Evolutionary conservation across 2,888 invertebrate genomes (phyloP), one percentile per base, ranked within the genome.

Genomic region (Paralinhomoeus sp.): DNA sequence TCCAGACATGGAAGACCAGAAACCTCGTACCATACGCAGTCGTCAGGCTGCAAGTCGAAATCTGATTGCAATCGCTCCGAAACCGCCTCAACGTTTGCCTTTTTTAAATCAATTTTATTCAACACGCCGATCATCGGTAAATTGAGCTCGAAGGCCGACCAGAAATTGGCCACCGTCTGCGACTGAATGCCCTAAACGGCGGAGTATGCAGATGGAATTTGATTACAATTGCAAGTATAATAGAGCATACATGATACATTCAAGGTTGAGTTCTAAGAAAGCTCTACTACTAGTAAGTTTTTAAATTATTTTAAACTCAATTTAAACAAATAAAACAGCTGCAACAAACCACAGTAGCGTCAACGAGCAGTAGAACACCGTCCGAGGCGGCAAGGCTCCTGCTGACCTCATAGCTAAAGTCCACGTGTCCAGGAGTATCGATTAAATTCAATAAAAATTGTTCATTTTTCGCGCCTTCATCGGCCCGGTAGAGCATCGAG

Each of bases 391-490:
- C 73, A 44, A 93, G 69, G 41, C 89, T 89, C 44, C 91, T 71
- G 1, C 80, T 76, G 42, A 87, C 91, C 72, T 93, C 91, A 68
- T 82, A 85, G 18, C 80, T 77, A 65, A 93, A 93, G 65, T 97
- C 93, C 1, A 91, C 91, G 72, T 93, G 93, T 2, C 93, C 69
- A 5, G 93, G 93, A 20, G 93, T 93, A 63, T 97, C 93, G 54
- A 97, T 89, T 23, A 93, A 72, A 65, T 93, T 93, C 1, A 97
- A 69, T 27, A 89, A 69, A 66, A 83, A 89, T 3, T 31, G 7
- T 15, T 17, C 24, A 27, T 45, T 15, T 15, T 21, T 31, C 18
- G 54, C 55, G 34, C 59, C 67, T 43, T 73, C 73, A 22, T 72
- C 65, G 55, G 77, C 74, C 23, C 62, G 53, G 53, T 70, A 65